phyloP scores from a whole-genome alignment of 2,888 invertebrate species.

The Brenthis daphne region DNA sequence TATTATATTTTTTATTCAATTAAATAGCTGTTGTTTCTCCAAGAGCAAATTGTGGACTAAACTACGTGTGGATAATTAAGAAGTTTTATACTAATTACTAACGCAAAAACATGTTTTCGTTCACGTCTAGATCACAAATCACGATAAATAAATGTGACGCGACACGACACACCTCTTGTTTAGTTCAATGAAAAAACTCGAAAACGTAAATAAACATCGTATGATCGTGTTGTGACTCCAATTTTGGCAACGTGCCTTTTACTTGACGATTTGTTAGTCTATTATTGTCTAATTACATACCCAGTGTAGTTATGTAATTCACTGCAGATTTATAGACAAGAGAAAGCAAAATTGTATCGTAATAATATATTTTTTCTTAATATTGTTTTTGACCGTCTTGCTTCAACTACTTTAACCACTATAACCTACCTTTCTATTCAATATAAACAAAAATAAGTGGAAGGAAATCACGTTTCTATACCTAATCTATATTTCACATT shows the following conservation, averaged over 20 bases:
- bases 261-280: constrained; percentile 8
- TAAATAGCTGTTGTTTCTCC: constrained; percentile 31
- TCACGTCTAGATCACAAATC: constrained; percentile 38
- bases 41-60: constrained; percentile 46
- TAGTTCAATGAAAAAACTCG: constrained; percentile 50
- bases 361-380: no score
- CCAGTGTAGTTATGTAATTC: constrained; percentile 2
- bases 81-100: constrained; percentile 57
- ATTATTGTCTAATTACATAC: constrained; percentile 9
- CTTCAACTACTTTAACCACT: no score
- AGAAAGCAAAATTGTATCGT: neutral
- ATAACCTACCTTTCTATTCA: no score
- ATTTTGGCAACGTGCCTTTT: constrained; percentile 31
- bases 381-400: no score
- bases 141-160: constrained; percentile 34
- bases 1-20: constrained; percentile 2
- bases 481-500: no score
- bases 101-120: constrained; percentile 63
- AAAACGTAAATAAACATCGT: constrained; percentile 68
- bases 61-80: constrained; percentile 27
- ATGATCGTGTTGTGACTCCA: no score
- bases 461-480: no score
- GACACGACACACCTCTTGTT: constrained; percentile 58
- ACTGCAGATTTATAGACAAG: neutral
- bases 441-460: no score